phyloP scores from a whole-genome alignment of 2,888 invertebrate genomes.

The Eupithecia tripunctaria region DNA sequence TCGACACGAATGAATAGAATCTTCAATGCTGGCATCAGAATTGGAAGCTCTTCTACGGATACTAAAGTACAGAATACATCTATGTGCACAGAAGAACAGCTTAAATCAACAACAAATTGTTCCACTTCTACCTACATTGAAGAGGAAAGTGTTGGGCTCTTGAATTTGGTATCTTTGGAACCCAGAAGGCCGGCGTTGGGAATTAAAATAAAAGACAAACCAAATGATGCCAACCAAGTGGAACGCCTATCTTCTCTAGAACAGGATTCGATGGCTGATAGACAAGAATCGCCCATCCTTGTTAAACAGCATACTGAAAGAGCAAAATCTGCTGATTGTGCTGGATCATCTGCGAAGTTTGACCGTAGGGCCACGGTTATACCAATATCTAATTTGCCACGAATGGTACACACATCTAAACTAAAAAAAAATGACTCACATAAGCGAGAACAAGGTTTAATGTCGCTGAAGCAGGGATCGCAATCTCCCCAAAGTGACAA shows the following conservation, averaged over 20 bases:
- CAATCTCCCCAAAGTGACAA: background rate
- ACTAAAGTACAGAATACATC: constrained; percentile 47
- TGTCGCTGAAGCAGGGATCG: background rate
- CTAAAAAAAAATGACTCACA: background rate
- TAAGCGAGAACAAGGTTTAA: background rate
- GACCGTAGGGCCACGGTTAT: background rate
- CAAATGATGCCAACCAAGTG: constrained; percentile 20
- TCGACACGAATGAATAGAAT: constrained; percentile 58
- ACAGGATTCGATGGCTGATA: background rate
- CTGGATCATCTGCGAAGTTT: background rate
- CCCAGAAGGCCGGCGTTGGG: constrained; percentile 54
- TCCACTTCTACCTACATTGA: constrained; percentile 53
- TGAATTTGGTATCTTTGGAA: constrained; percentile 33
- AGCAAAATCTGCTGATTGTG: background rate
- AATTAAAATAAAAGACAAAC: constrained; percentile 51
- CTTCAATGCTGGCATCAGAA: constrained; percentile 59
- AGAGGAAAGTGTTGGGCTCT: constrained; percentile 42
- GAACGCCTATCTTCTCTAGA: constrained; percentile 23
- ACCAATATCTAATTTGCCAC: background rate
- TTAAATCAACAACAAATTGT: constrained; percentile 51
- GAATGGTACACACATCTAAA: background rate
- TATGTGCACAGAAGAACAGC: constrained; percentile 49
- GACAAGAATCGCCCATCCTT: background rate
- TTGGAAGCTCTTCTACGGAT: constrained; percentile 53
- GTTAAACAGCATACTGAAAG: background rate